phyloP scores from a whole-genome alignment of 1,140 invertebrate species.

The Metopolophium dirhodum region DNA sequence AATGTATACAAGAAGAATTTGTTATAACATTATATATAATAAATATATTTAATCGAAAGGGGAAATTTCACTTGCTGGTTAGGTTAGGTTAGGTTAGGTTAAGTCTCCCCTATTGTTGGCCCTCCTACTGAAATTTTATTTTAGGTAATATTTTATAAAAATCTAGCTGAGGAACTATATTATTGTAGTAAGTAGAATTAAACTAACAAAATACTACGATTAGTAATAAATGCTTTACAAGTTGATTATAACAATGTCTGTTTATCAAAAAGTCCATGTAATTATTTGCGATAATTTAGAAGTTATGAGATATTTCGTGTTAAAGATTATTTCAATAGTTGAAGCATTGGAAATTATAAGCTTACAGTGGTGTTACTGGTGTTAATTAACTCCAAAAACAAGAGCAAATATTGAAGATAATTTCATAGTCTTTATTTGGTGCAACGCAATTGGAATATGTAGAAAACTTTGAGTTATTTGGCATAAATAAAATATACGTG shows the following conservation, averaged over 20 bases:
- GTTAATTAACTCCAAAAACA: not conserved
- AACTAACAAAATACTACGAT: not conserved
- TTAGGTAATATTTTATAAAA: not conserved
- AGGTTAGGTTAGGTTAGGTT: too few relatives aligned
- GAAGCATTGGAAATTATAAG: not conserved
- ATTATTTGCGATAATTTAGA: not conserved
- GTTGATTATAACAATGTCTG: not conserved
- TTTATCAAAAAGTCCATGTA: not conserved
- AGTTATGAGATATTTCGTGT: not conserved
- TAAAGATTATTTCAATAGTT: not conserved
- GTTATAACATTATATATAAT: too few relatives aligned
- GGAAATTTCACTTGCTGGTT: too few relatives aligned
- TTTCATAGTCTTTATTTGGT: not conserved
- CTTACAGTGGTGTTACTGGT: not conserved
- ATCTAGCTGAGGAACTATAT: not conserved
- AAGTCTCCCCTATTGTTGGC: too few relatives aligned
- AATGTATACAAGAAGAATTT: too few relatives aligned
- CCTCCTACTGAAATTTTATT: too few relatives aligned
- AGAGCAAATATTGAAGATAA: not conserved
- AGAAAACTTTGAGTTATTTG: not conserved
- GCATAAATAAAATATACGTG: not conserved
- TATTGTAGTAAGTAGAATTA: not conserved
- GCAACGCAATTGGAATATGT: not conserved
- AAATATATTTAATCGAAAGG: too few relatives aligned
- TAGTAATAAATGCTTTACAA: too few relatives aligned